Conservation (phyloP, 2,113 vertebrate genomes). For the Mus pahari region DNA sequence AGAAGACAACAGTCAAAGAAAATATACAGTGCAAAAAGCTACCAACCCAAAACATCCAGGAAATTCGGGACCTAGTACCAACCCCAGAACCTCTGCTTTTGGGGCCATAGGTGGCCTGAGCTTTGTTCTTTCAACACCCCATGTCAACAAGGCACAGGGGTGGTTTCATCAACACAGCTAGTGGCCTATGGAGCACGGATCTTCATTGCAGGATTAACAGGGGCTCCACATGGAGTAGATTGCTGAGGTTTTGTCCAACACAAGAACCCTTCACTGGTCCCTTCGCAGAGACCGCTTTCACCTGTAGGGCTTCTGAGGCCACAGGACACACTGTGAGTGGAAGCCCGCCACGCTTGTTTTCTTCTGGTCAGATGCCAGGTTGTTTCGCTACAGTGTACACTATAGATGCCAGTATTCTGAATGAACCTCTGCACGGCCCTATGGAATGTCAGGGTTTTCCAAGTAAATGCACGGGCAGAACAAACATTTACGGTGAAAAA, state of each 20-base stretch:
- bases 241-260: too few relatives aligned
- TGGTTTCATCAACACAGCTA: neutral
- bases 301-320: neutral
- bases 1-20: too few relatives aligned
- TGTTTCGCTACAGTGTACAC: neutral
- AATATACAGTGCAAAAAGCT: too few relatives aligned
- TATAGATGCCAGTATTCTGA: constrained; percentile 66
- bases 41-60: too few relatives aligned
- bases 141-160: neutral
- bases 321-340: neutral
- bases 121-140: neutral
- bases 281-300: neutral
- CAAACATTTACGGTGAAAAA: constrained; percentile 84
- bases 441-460: constrained; percentile 90
- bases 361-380: neutral
- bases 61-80: neutral
- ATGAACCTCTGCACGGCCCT: constrained; percentile 92
- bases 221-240: too few relatives aligned
- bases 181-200: too few relatives aligned
- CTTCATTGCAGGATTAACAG: rapidly evolving
- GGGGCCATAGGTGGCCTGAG: neutral
- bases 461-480: constrained; percentile 81
- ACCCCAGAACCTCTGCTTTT: neutral
- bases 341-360: neutral
- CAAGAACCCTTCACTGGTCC: neutral